Evolutionary conservation across 2,888 invertebrate species (phyloP).

Genomic region (Tetropium fuscum): DNA sequence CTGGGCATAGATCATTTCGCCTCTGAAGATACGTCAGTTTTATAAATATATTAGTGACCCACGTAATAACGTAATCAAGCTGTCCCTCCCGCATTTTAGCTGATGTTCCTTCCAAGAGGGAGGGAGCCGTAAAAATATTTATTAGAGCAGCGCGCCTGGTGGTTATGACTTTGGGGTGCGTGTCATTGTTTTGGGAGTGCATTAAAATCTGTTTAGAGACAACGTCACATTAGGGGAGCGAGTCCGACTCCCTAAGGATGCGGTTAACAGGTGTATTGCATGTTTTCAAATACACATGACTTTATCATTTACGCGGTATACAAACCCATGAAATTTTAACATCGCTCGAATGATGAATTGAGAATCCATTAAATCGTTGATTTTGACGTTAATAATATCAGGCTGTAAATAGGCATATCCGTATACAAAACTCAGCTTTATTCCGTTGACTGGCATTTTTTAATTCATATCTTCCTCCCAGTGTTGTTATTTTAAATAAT

Average conservation of each 20-base stretch:
- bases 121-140: slow-evolving; percentile 57
- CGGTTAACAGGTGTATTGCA: slow-evolving; percentile 66
- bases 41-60: slow-evolving; percentile 44
- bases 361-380: slow-evolving; percentile 22
- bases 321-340: neutral
- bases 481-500: no score
- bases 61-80: slow-evolving; percentile 41
- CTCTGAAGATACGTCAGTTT: no score
- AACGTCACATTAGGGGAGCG: slow-evolving; percentile 59
- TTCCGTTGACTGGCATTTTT: no score
- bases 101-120: slow-evolving; percentile 26
- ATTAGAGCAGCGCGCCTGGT: slow-evolving; percentile 56
- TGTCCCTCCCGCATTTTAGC: slow-evolving; percentile 12
- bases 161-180: slow-evolving; percentile 58
- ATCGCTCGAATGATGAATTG: slow-evolving; percentile 18
- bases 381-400: no score
- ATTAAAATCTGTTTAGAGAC: slow-evolving; percentile 71
- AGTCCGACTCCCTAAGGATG: slow-evolving; percentile 59
- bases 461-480: no score
- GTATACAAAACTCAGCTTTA: no score
- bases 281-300: slow-evolving; percentile 48
- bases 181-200: slow-evolving; percentile 65
- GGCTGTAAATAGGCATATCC: no score
- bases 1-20: no score
- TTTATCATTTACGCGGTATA: slow-evolving; percentile 37